These are phyloP conservation scores for Oreortyx pictus DNA, from an alignment of 2,797 vertebrate genomes.

Conservation along the genomic window DNA sequence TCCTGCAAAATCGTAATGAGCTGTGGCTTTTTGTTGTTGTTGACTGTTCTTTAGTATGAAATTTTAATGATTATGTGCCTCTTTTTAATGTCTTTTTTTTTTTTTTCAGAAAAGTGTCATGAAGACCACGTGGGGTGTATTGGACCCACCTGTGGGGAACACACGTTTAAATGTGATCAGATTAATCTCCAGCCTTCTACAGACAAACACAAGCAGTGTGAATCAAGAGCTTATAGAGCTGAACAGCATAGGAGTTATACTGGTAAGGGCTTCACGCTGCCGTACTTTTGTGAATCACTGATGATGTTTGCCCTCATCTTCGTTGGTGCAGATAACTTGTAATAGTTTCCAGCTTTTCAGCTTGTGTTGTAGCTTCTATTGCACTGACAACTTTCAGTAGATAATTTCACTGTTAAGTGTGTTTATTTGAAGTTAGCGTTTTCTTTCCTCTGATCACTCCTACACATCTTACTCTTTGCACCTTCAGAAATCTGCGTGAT, in stretches of 20 bases:
- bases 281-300: not conserved
- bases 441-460: not conserved
- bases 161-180: conserved; percentile 94
- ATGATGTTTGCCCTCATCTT: not conserved
- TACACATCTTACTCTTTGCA: not conserved
- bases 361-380: not conserved
- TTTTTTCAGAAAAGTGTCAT: conserved; percentile 89
- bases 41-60: not conserved
- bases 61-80: not conserved
- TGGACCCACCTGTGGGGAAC: conserved; percentile 97
- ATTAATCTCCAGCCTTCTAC: conserved; percentile 94
- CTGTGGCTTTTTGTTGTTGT: not conserved
- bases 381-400: not conserved
- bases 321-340: not conserved
- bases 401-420: not conserved
- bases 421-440: not conserved
- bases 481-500: not conserved
- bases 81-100: not conserved
- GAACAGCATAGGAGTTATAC: conserved; percentile 94
- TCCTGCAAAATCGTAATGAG: not conserved
- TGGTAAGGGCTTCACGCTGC: conserved; percentile 81
- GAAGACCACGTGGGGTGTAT: conserved; percentile 97
- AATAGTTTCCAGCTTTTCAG: not conserved
- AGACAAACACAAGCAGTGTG: conserved; percentile 91
- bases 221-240: conserved; percentile 94